A percentile compares a stretch with the other conserved stretches of the same genome.
Evolutionary conservation across 2,888 invertebrate genomes (phyloP).

Genomic region (Melanchra persicariae): DNA sequence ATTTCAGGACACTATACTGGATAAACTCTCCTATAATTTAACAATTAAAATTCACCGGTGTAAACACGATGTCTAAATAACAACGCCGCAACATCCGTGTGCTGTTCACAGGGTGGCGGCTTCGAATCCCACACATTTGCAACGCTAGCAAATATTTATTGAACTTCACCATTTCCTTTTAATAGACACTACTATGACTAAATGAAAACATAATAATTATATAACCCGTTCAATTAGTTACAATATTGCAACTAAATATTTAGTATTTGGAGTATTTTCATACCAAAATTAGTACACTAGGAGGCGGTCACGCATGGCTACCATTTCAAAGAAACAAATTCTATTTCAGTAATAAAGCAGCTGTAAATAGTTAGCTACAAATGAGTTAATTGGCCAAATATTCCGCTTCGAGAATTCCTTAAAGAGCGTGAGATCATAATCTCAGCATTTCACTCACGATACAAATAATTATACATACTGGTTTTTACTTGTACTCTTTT

Average conservation of each 20-base stretch:
- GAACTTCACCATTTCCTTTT: neutral
- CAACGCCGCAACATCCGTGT: neutral
- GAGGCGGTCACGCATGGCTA: conserved; percentile 29
- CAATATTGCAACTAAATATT: neutral
- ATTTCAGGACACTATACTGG: too few relatives aligned
- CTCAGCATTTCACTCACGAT: conserved; percentile 33
- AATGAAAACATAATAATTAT: neutral
- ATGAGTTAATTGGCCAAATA: conserved; percentile 41
- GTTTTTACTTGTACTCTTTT: conserved; percentile 6
- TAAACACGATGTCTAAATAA: neutral
- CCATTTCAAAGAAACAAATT: conserved; percentile 5
- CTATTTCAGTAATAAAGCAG: conserved; percentile 12
- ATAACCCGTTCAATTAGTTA: neutral
- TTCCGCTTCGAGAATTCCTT: conserved; percentile 4
- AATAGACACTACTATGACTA: neutral
- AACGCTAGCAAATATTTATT: neutral
- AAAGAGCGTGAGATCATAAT: conserved; percentile 38
- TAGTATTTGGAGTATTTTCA: neutral
- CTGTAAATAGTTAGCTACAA: conserved; percentile 22
- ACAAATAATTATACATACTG: conserved; percentile 14
- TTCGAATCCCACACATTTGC: neutral
- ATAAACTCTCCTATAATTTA: neutral
- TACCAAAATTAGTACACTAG: neutral
- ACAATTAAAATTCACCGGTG: neutral
- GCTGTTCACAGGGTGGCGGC: neutral